Evolutionary conservation across 2,888 invertebrate genomes (phyloP).

Genomic region (Amblyjoppa fuscipennis): DNA sequence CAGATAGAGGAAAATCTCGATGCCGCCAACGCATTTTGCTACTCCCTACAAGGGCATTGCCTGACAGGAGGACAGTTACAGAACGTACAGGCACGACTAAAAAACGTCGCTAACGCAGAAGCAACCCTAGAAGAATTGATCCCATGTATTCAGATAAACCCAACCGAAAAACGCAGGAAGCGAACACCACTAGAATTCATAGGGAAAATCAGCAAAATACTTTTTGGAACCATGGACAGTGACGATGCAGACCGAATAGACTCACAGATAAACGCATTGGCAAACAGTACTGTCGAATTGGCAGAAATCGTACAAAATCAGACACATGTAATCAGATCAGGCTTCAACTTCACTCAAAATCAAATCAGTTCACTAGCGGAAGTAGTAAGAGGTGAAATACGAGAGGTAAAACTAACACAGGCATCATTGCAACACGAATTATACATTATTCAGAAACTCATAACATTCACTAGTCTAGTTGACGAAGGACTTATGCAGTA

Average conservation of each 20-base stretch:
- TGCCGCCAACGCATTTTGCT: no score
- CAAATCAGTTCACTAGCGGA: background rate
- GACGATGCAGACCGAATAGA: constrained; percentile 6
- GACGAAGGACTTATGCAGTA: no score
- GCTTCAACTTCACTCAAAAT: no score
- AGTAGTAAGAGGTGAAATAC: background rate
- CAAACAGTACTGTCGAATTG: background rate
- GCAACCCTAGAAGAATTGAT: background rate
- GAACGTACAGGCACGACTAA: no score
- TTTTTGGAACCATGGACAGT: constrained; percentile 26
- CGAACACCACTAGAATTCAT: background rate
- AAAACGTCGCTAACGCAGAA: background rate
- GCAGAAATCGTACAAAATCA: background rate
- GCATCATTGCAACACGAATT: background rate
- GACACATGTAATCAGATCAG: background rate
- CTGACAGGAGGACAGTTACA: no score
- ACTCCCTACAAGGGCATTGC: no score
- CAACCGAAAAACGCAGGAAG: background rate
- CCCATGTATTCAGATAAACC: background rate
- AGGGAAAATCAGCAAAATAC: constrained; percentile 9
- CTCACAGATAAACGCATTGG: background rate
- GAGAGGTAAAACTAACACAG: background rate
- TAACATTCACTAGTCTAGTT: background rate
- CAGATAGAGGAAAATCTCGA: no score
- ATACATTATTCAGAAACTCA: background rate